phyloP scores from a whole-genome alignment of 2,888 invertebrate species.

The Limenitis camilla region DNA sequence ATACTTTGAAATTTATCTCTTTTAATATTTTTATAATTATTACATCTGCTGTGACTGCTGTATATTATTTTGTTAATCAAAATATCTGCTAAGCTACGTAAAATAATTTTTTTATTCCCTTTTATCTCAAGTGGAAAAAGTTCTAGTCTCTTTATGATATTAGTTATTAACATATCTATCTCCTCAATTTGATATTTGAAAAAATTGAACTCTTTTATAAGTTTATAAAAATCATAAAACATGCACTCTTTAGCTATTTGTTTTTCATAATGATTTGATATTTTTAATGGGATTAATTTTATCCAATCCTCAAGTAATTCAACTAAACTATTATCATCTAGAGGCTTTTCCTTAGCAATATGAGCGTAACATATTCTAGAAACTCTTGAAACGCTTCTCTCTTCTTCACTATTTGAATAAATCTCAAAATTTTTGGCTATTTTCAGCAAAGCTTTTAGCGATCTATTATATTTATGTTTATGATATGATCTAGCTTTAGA shows the following conservation, averaged over 20 bases:
- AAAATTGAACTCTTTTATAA: constrained; percentile 6
- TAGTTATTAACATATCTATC: constrained; percentile 16
- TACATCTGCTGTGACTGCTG: background rate
- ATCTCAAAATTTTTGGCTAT: constrained; percentile 1
- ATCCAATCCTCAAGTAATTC: constrained; percentile 22
- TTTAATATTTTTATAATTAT: constrained; percentile 5
- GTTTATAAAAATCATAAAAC: constrained; percentile 18
- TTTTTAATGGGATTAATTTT: constrained; percentile 18
- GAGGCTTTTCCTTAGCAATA: background rate
- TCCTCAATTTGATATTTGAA: background rate
- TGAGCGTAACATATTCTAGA: constrained; percentile 24
- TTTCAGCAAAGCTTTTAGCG: constrained; percentile 1
- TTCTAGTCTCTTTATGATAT: constrained; percentile 22
- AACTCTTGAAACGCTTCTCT: background rate
- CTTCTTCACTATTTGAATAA: background rate
- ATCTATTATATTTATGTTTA: constrained; percentile 20
- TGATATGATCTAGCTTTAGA: constrained; percentile 22
- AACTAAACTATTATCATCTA: constrained; percentile 35
- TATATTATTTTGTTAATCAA: constrained; percentile 30
- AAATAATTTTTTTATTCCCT: constrained; percentile 28
- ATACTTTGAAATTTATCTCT: background rate
- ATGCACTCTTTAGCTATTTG: constrained; percentile 17
- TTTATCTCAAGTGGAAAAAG: constrained; percentile 20
- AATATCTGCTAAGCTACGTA: constrained; percentile 34
- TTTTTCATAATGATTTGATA: constrained; percentile 9